These are phyloP conservation scores for Eulithis testata DNA, from an alignment of 2,888 invertebrate genomes.

Conservation along the genomic window DNA sequence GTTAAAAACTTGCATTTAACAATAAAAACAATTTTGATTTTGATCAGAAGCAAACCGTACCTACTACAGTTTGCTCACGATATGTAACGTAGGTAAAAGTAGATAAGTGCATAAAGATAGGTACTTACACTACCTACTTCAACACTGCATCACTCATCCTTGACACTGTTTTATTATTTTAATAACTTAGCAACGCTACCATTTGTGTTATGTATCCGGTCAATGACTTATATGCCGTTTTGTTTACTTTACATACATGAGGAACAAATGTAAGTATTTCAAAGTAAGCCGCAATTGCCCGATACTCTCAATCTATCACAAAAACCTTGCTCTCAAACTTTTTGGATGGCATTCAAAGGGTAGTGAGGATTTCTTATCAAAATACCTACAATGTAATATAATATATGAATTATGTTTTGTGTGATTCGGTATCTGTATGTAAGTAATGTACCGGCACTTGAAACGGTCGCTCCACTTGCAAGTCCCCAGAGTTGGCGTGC, in stretches of 20 bases:
- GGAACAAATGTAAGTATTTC: no score
- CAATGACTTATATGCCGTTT: constrained; percentile 18
- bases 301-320: no score
- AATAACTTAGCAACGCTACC: constrained; percentile 22
- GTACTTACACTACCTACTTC: neutral
- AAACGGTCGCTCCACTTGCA: constrained; percentile 53
- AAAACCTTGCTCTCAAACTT: no score
- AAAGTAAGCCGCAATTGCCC: no score
- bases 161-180: constrained; percentile 36
- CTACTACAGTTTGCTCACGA: neutral
- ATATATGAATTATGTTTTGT: constrained; percentile 3
- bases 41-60: no score
- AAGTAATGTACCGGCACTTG: constrained; percentile 33
- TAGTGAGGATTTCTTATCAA: no score
- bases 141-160: constrained; percentile 28
- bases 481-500: constrained; percentile 48
- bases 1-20: no score
- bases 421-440: constrained; percentile 12
- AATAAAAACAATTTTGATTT: no score
- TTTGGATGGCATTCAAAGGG: no score
- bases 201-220: constrained; percentile 12
- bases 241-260: constrained; percentile 6
- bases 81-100: neutral
- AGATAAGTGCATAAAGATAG: constrained; percentile 10
- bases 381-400: no score